These are phyloP conservation scores for Triplophysa siluroides DNA, from an alignment of 2,113 vertebrate genomes.

Conservation along the genomic window DNA sequence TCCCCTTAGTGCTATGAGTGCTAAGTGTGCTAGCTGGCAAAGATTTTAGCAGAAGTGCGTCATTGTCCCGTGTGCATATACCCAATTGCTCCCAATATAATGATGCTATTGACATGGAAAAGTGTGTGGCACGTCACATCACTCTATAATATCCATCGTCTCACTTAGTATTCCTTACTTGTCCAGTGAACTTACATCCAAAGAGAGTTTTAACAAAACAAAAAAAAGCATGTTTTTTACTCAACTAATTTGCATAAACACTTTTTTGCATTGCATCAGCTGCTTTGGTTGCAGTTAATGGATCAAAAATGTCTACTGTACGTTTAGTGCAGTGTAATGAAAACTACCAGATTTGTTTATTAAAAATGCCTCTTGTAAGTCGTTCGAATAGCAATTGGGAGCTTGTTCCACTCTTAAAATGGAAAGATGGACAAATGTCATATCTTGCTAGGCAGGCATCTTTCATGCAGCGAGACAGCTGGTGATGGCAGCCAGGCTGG, in stretches of 20 bases:
- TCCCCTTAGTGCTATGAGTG: too few relatives aligned
- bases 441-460: constrained; percentile 21
- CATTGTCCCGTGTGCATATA: too few relatives aligned
- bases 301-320: neutral
- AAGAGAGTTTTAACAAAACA: too few relatives aligned
- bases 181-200: too few relatives aligned
- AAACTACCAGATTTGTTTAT: neutral
- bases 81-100: too few relatives aligned
- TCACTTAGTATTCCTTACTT: too few relatives aligned
- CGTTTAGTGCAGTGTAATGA: neutral
- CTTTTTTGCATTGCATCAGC: neutral
- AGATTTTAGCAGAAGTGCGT: too few relatives aligned
- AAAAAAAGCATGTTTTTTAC: too few relatives aligned
- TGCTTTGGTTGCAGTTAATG: neutral
- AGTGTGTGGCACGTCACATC: too few relatives aligned
- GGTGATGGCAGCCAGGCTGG: constrained; percentile 10
- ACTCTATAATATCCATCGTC: too few relatives aligned
- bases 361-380: neutral
- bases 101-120: too few relatives aligned
- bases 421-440: neutral
- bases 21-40: too few relatives aligned
- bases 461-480: constrained; percentile 26
- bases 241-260: neutral
- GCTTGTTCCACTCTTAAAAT: constrained; percentile 8
- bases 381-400: neutral